Percentiles rank a stretch among this genome's conserved stretches.
phyloP scores from a whole-genome alignment of 2,113 vertebrate species.

The Platysteira castanea region DNA sequence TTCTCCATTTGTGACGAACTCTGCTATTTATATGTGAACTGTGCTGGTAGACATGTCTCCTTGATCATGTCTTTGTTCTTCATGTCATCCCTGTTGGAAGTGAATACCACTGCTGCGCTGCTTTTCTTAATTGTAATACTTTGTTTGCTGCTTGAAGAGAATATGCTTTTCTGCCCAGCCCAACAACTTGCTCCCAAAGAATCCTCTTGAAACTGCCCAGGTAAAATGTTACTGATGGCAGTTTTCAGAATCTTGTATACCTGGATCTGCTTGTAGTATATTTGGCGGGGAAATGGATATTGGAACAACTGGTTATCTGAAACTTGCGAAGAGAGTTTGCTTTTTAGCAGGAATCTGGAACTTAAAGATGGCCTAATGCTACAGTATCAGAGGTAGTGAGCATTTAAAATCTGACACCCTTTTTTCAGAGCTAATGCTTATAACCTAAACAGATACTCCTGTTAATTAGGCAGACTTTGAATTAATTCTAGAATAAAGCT shows the following conservation, averaged over 20 bases:
- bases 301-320: neutral
- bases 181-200: neutral
- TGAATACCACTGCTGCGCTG: neutral
- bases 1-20: neutral
- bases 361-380: neutral
- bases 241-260: neutral
- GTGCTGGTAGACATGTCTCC: neutral
- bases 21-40: neutral
- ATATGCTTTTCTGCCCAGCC: neutral
- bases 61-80: neutral
- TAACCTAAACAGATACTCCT: neutral
- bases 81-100: neutral
- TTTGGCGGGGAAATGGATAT: neutral
- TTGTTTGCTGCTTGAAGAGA: neutral
- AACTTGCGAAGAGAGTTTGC: neutral
- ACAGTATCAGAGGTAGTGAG: neutral
- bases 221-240: neutral
- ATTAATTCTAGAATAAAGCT: neutral
- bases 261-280: neutral
- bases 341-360: neutral
- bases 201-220: neutral
- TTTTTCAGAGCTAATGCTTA: neutral
- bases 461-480: neutral
- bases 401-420: neutral
- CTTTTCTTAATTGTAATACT: neutral